These are phyloP conservation scores for Eudemis profundana DNA, from an alignment of 2,888 invertebrate species.

Conservation along the genomic window DNA sequence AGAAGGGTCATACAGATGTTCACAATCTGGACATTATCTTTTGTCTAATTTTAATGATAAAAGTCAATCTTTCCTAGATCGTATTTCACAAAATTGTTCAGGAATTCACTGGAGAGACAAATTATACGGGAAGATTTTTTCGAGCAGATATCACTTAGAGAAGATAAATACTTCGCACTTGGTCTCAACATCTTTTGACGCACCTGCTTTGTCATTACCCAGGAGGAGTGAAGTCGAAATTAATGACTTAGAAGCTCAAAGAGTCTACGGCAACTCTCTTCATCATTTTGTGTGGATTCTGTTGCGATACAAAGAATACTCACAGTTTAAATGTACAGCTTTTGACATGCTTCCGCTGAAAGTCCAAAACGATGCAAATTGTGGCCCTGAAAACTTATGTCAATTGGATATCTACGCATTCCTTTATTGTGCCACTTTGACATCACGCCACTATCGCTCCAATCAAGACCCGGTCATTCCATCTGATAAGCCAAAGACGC, in stretches of 20 bases:
- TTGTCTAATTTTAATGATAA: slow-evolving; percentile 86
- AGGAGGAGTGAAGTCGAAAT: slow-evolving; percentile 86
- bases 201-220: slow-evolving; percentile 87
- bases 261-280: slow-evolving; percentile 89
- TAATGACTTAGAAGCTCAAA: slow-evolving; percentile 89
- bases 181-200: slow-evolving; percentile 81
- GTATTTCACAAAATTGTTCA: slow-evolving; percentile 85
- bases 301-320: slow-evolving; percentile 85
- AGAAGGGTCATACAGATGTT: slow-evolving; percentile 89
- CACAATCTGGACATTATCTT: slow-evolving; percentile 91
- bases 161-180: slow-evolving; percentile 88
- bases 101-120: slow-evolving; percentile 89
- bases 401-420: slow-evolving; percentile 93
- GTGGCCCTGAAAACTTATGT: slow-evolving; percentile 91
- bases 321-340: slow-evolving; percentile 85
- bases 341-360: slow-evolving; percentile 89
- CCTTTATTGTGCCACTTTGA: slow-evolving; percentile 88
- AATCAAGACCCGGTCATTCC: slow-evolving; percentile 69
- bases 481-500: slow-evolving; percentile 86
- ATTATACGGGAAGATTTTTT: slow-evolving; percentile 88
- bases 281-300: slow-evolving; percentile 94
- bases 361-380: slow-evolving; percentile 85
- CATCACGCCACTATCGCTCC: slow-evolving; percentile 79
- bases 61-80: slow-evolving; percentile 82
- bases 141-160: slow-evolving; percentile 86